Evolutionary conservation across 2,797 vertebrate species (phyloP).

Genomic region (Protosalanx chinensis): DNA sequence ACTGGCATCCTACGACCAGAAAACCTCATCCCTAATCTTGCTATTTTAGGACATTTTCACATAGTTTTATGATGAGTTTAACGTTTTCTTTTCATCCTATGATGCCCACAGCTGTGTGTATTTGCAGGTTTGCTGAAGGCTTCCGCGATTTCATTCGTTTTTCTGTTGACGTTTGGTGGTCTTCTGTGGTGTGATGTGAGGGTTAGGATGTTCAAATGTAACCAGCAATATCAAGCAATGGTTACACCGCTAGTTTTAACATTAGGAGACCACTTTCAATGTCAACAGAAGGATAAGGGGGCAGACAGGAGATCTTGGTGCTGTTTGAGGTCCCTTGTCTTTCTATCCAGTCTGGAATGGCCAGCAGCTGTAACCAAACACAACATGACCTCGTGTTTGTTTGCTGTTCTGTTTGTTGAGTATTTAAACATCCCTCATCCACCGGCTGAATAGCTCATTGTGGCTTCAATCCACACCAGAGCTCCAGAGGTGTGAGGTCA

Average conservation of each 20-base stretch:
- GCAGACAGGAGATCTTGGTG: not conserved
- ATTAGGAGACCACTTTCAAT: not conserved
- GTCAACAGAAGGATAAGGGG: not conserved
- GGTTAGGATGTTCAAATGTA: not conserved
- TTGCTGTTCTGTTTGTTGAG: constrained; percentile 26
- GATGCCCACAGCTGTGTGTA: not conserved
- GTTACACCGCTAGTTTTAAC: not conserved
- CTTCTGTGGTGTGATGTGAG: not conserved
- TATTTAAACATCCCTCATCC: constrained; percentile 24
- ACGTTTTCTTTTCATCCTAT: not conserved
- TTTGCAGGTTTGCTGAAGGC: not conserved
- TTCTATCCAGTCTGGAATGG: not conserved
- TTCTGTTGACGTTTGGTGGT: not conserved
- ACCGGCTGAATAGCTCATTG: constrained; percentile 53
- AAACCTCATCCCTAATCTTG: constrained; percentile 9
- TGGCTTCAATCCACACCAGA: constrained; percentile 23
- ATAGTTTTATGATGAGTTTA: constrained; percentile 12
- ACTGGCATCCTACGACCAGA: constrained; percentile 7
- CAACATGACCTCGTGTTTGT: constrained; percentile 24
- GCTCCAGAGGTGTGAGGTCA: constrained; percentile 40
- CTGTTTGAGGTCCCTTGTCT: constrained; percentile 10
- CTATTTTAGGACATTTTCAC: constrained; percentile 20
- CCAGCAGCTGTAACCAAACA: constrained; percentile 28
- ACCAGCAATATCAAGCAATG: not conserved
- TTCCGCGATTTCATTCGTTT: not conserved